phyloP scores from a whole-genome alignment of 92 coral and sea anemone genomes.

The Pocillopora meandrina region DNA sequence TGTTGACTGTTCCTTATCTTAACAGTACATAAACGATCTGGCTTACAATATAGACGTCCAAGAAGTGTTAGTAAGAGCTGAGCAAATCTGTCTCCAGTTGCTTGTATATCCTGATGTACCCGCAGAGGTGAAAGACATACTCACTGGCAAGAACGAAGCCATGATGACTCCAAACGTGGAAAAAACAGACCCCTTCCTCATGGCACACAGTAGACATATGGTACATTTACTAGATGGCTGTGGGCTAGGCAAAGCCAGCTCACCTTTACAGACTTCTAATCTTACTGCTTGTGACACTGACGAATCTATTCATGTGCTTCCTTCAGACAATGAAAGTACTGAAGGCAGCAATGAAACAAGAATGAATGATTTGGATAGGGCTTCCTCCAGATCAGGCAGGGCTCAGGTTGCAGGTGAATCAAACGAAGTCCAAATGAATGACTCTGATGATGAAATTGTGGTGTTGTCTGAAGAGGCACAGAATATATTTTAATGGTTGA shows the following conservation, averaged over 20 bases:
- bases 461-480: slow-evolving; percentile 89
- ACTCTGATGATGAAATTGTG: slow-evolving; percentile 88
- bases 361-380: slow-evolving; percentile 67
- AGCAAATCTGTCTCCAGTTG: slow-evolving; percentile 87
- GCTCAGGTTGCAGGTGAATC: slow-evolving; percentile 8
- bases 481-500: slow-evolving; percentile 64
- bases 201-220: slow-evolving; percentile 55
- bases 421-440: slow-evolving; percentile 66
- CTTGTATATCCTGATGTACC: slow-evolving; percentile 78
- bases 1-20: neutral
- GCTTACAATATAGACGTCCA: slow-evolving; percentile 89
- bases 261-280: slow-evolving; percentile 9
- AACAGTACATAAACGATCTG: slow-evolving; percentile 90
- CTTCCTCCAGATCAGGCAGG: slow-evolving; percentile 26
- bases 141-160: slow-evolving; percentile 85
- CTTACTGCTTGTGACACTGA: slow-evolving; percentile 25
- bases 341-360: slow-evolving; percentile 34
- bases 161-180: slow-evolving; percentile 88
- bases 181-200: slow-evolving; percentile 69
- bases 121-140: slow-evolving; percentile 79
- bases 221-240: slow-evolving; percentile 46
- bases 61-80: slow-evolving; percentile 77
- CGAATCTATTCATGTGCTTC: slow-evolving; percentile 3
- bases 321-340: neutral
- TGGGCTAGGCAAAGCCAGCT: slow-evolving; percentile 18